These are phyloP conservation scores for Thamnophis elegans DNA, from an alignment of 2,797 vertebrate species.

Conservation along the genomic window DNA sequence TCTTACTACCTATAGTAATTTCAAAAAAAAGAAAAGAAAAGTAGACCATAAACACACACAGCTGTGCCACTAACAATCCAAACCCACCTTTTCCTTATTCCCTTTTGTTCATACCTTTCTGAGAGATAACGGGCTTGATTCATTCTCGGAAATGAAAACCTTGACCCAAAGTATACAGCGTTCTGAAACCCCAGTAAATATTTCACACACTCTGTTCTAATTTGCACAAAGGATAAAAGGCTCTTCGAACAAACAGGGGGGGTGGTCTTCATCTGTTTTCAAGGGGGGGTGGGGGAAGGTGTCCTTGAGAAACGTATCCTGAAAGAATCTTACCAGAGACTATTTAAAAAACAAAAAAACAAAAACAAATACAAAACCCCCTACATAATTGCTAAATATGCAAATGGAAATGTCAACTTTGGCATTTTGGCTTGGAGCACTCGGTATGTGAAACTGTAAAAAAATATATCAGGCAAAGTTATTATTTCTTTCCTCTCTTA, in stretches of 20 bases:
- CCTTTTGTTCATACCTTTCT: slow-evolving; percentile 13
- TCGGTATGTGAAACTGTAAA: slow-evolving; percentile 23
- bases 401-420: neutral
- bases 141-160: slow-evolving; percentile 19
- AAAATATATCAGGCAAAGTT: slow-evolving; percentile 45
- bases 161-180: neutral
- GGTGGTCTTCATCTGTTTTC: neutral
- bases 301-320: neutral
- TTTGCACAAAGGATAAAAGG: slow-evolving; percentile 1
- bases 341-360: neutral
- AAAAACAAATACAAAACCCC: neutral
- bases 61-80: slow-evolving; percentile 3
- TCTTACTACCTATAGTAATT: neutral
- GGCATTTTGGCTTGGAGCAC: neutral
- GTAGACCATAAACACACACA: neutral
- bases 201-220: neutral
- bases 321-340: neutral
- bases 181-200: slow-evolving; percentile 30
- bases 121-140: slow-evolving; percentile 22
- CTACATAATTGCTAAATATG: neutral
- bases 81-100: slow-evolving; percentile 16
- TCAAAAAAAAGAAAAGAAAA: neutral
- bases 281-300: neutral
- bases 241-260: neutral
- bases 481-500: neutral